Percentiles rank a stretch among this genome's conserved stretches.
phyloP scores from a whole-genome alignment of 2,888 invertebrate genomes.

The Tetragonisca angustula region DNA sequence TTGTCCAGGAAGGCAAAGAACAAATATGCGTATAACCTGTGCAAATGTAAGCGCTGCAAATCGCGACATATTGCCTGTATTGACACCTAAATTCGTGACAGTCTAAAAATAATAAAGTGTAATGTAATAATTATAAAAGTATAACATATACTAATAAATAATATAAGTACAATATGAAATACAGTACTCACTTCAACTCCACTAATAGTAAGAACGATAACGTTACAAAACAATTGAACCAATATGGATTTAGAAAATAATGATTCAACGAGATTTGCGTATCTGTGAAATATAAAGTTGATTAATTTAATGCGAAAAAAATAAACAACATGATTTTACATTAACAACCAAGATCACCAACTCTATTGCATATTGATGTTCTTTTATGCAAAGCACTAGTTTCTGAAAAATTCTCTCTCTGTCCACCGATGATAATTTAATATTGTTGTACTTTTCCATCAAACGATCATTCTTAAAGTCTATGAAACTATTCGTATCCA shows the following conservation, averaged over 20 bases:
- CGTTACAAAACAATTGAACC: conserved; percentile 11
- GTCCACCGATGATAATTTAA: background rate
- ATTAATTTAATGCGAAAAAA: background rate
- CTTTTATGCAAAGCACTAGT: background rate
- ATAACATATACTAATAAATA: background rate
- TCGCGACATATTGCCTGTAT: background rate
- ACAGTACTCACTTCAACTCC: conserved; percentile 11
- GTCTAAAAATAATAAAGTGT: background rate
- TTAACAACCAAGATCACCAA: background rate
- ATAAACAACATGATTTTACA: background rate
- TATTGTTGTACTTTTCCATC: background rate
- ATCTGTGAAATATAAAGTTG: background rate
- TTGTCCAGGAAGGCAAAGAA: conserved; percentile 30
- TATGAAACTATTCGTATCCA: background rate
- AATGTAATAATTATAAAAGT: no score
- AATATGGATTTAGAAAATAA: conserved; percentile 16
- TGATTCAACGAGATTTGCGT: conserved; percentile 18
- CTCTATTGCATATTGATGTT: conserved; percentile 23
- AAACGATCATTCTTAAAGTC: background rate
- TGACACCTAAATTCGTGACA: background rate
- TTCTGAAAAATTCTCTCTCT: background rate
- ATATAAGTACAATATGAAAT: background rate
- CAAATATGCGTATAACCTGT: conserved; percentile 17
- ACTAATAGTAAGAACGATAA: background rate
- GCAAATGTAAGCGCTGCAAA: background rate